These are phyloP conservation scores for Haemorhous mexicanus DNA, from an alignment of 2,113 vertebrate species.

Conservation along the genomic window DNA sequence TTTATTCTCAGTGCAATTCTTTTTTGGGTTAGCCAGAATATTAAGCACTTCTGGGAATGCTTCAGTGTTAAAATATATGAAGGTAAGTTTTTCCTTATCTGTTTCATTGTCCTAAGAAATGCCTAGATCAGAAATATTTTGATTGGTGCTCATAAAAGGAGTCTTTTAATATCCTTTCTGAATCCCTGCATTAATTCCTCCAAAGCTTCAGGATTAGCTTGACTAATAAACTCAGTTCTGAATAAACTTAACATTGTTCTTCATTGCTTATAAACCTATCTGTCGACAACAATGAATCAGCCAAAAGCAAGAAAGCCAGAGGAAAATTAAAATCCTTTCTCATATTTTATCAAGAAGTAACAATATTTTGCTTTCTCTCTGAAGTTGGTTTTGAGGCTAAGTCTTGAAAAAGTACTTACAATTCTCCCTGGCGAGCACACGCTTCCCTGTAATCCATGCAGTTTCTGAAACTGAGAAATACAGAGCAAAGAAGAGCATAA, in stretches of 20 bases:
- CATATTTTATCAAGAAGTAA: constrained; percentile 11
- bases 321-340: constrained; percentile 7
- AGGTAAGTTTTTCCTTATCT: neutral
- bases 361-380: neutral
- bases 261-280: neutral
- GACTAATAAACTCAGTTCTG: neutral
- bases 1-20: neutral
- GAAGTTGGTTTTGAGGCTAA: neutral
- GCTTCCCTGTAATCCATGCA: neutral
- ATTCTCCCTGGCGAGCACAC: accelerated
- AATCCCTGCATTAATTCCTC: constrained; percentile 4
- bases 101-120: neutral
- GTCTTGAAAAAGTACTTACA: neutral
- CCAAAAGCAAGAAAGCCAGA: constrained; percentile 12
- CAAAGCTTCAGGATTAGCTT: constrained; percentile 13
- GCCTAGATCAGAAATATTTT: neutral
- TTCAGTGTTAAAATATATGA: neutral
- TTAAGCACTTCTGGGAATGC: neutral
- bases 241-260: neutral
- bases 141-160: neutral
- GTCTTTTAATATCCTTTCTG: constrained; percentile 11
- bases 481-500: neutral
- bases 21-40: neutral
- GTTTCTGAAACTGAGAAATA: neutral
- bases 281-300: neutral